phyloP scores from a whole-genome alignment of 1,140 invertebrate genomes.

The Dryas iulia region DNA sequence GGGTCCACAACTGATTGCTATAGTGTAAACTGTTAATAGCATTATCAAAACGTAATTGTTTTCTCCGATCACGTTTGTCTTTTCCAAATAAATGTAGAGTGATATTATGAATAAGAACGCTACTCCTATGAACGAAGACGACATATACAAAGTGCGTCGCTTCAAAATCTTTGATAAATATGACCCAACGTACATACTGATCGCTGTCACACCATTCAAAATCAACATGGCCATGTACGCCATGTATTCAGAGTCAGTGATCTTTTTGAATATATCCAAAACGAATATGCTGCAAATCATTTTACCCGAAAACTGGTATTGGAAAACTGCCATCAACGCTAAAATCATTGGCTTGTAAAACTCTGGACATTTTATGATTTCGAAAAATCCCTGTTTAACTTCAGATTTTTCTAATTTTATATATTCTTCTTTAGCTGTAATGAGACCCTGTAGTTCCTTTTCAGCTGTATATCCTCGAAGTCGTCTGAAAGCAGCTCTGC shows the following conservation, averaged over 20 bases:
- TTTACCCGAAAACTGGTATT: conserved; percentile 24
- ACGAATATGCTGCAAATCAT: conserved; percentile 17
- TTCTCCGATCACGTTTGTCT: not conserved
- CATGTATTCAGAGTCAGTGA: not conserved
- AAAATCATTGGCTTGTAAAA: conserved; percentile 16
- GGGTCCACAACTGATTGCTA: conserved; percentile 19
- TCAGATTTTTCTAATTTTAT: not conserved
- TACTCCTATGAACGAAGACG: conserved; percentile 13
- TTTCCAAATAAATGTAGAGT: conserved; percentile 13
- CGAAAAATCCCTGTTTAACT: not conserved
- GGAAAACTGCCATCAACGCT: not conserved
- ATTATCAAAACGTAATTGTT: conserved; percentile 17
- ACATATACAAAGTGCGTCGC: conserved; percentile 19
- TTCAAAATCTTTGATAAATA: conserved; percentile 15
- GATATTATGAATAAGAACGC: conserved; percentile 14
- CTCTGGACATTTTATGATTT: conserved; percentile 9
- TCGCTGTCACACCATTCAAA: conserved; percentile 19
- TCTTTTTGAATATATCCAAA: conserved; percentile 24
- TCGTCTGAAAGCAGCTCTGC: conserved; percentile 34
- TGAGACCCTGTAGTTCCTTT: conserved; percentile 36
- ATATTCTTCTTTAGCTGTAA: conserved; percentile 26
- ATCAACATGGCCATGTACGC: conserved; percentile 24
- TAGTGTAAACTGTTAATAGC: conserved; percentile 9
- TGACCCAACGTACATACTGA: conserved; percentile 21
- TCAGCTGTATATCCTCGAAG: conserved; percentile 41